Conservation (phyloP, 1,140 invertebrate species). For the Philopotamus ludificatus region DNA sequence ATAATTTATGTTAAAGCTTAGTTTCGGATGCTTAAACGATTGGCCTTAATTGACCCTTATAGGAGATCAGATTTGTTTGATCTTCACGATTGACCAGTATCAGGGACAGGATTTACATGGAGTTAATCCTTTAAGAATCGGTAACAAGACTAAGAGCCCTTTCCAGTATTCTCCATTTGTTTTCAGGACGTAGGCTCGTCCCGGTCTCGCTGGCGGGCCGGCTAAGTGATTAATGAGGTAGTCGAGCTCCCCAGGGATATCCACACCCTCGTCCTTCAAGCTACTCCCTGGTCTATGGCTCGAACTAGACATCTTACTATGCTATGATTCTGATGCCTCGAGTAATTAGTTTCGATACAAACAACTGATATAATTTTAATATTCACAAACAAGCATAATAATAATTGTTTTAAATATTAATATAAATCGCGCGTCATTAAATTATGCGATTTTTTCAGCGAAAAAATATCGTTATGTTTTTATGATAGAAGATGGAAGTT, state of each 20-base stretch:
- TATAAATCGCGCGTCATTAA: too few relatives aligned
- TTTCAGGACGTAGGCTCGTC: slow-evolving; percentile 16
- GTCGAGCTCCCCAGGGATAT: slow-evolving; percentile 21
- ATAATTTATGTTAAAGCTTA: too few relatives aligned
- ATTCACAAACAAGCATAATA: too few relatives aligned
- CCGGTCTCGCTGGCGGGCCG: slow-evolving; percentile 10
- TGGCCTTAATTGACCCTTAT: not conserved
- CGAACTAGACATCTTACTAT: slow-evolving; percentile 32
- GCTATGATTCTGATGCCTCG: too few relatives aligned
- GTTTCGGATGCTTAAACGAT: not conserved
- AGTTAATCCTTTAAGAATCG: slow-evolving; percentile 26
- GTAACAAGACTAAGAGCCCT: slow-evolving; percentile 4
- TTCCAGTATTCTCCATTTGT: slow-evolving; percentile 11
- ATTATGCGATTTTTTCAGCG: too few relatives aligned
- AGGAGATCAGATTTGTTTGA: not conserved
- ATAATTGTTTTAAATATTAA: too few relatives aligned
- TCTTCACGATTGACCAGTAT: not conserved
- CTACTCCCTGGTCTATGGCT: slow-evolving; percentile 27
- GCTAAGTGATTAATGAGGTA: slow-evolving; percentile 36
- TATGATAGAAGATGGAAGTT: too few relatives aligned
- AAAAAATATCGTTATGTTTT: too few relatives aligned
- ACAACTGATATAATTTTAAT: too few relatives aligned
- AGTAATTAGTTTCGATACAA: too few relatives aligned
- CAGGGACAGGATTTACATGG: slow-evolving; percentile 5
- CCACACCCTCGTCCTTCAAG: slow-evolving; percentile 27